Evolutionary conservation across 1,140 invertebrate genomes (phyloP).

Genomic region (Drosophila nikananu): DNA sequence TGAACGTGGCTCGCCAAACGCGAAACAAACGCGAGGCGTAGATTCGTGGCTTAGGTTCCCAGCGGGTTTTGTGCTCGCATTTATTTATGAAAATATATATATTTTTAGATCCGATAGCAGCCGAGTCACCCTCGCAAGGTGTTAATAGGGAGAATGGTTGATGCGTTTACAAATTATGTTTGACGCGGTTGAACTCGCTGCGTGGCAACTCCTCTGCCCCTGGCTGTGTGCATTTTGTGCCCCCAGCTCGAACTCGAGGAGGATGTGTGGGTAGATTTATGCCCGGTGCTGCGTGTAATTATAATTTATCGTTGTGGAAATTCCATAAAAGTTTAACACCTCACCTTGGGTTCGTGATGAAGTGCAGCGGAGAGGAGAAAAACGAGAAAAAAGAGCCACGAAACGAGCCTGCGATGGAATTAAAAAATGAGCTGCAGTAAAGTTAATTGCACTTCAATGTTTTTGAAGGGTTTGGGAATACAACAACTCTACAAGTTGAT

Average conservation of each 20-base stretch:
- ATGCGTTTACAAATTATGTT: conserved; percentile 68
- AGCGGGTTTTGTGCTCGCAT: neutral
- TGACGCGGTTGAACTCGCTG: conserved; percentile 55
- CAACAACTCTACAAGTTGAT: conserved; percentile 18
- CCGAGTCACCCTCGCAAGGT: conserved; percentile 49
- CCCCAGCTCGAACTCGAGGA: neutral
- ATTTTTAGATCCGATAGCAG: conserved; percentile 19
- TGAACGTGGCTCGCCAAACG: conserved; percentile 10
- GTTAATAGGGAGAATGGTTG: conserved; percentile 59
- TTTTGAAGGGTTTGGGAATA: conserved; percentile 56
- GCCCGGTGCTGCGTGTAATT: conserved; percentile 64
- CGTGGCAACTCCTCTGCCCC: conserved; percentile 15
- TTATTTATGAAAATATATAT: conserved; percentile 17
- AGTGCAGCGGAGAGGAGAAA: conserved; percentile 30
- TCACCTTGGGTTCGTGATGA: conserved; percentile 52
- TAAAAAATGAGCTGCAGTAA: conserved; percentile 27
- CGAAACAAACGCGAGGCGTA: neutral
- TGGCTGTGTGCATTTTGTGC: conserved; percentile 4
- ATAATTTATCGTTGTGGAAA: conserved; percentile 75
- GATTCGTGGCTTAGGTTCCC: conserved; percentile 1
- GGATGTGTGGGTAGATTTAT: conserved; percentile 49
- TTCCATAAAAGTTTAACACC: conserved; percentile 74
- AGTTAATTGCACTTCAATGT: conserved; percentile 67
- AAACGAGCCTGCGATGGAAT: conserved; percentile 39
- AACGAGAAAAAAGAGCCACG: neutral